These are phyloP conservation scores for Saimiri boliviensis DNA, from an alignment of 2,113 vertebrate species.

Conservation along the genomic window DNA sequence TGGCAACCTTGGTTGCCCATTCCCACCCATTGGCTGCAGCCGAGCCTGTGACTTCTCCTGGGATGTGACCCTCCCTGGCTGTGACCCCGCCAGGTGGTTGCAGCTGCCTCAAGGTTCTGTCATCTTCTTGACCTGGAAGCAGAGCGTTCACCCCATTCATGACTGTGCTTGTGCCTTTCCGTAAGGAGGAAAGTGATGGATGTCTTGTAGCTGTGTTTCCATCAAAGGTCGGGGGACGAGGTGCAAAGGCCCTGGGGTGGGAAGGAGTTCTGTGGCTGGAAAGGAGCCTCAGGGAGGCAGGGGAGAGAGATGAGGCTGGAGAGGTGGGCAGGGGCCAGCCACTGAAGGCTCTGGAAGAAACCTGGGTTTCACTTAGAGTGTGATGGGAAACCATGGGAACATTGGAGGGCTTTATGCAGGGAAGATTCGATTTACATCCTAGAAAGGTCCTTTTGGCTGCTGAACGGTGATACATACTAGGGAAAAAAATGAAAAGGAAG, in stretches of 20 bases:
- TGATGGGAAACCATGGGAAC: neutral
- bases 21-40: neutral
- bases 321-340: no score
- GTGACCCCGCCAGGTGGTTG: rapidly evolving
- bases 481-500: neutral
- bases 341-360: neutral
- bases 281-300: neutral
- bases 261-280: neutral
- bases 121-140: neutral
- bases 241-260: neutral
- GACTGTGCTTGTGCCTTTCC: neutral
- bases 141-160: neutral
- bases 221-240: neutral
- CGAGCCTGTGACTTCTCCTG: no score
- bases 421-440: neutral
- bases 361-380: neutral
- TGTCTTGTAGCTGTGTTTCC: neutral
- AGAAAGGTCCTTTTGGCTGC: neutral
- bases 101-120: neutral
- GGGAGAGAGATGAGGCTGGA: neutral
- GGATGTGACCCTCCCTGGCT: rapidly evolving
- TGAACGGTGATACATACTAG: neutral
- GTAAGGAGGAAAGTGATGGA: neutral
- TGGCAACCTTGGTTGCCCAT: neutral
- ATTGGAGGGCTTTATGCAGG: neutral